Evolutionary conservation across 2,888 invertebrate genomes (phyloP).

Genomic region (Cryptocheilus praepositus): DNA sequence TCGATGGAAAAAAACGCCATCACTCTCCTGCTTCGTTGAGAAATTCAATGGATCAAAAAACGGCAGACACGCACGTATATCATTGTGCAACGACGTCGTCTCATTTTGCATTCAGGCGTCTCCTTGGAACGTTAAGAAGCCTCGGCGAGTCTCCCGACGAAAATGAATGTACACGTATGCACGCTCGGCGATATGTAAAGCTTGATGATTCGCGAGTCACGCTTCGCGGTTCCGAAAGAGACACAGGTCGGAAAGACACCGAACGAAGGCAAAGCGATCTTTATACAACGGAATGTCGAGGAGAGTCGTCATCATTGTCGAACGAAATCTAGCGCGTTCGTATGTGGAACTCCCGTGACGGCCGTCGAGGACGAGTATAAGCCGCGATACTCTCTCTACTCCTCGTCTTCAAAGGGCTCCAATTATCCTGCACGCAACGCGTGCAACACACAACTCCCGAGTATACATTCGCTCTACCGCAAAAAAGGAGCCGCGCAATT

Average conservation of each 20-base stretch:
- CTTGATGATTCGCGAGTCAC: constrained; percentile 8
- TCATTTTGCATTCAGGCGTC: too few relatives aligned
- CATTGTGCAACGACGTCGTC: too few relatives aligned
- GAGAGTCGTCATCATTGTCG: neutral
- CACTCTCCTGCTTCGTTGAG: too few relatives aligned
- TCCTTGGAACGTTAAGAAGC: too few relatives aligned
- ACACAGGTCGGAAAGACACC: neutral
- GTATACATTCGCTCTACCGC: constrained; percentile 44
- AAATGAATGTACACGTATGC: neutral
- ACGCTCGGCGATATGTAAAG: constrained; percentile 12
- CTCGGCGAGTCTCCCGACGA: too few relatives aligned
- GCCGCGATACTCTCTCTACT: neutral
- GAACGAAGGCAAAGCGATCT: too few relatives aligned
- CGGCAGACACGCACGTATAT: too few relatives aligned
- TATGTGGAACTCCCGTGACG: constrained; percentile 9
- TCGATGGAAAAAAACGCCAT: neutral
- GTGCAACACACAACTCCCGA: constrained; percentile 18
- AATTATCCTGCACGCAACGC: constrained; percentile 57
- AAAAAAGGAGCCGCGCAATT: constrained; percentile 12
- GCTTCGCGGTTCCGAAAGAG: neutral
- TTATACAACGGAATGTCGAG: too few relatives aligned
- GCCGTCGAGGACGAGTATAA: neutral
- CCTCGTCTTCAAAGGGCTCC: constrained; percentile 37
- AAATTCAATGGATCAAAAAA: too few relatives aligned
- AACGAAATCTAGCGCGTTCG: constrained; percentile 25